phyloP scores from a whole-genome alignment of 2,888 invertebrate species.

The Chrysopilus asiliformis region DNA sequence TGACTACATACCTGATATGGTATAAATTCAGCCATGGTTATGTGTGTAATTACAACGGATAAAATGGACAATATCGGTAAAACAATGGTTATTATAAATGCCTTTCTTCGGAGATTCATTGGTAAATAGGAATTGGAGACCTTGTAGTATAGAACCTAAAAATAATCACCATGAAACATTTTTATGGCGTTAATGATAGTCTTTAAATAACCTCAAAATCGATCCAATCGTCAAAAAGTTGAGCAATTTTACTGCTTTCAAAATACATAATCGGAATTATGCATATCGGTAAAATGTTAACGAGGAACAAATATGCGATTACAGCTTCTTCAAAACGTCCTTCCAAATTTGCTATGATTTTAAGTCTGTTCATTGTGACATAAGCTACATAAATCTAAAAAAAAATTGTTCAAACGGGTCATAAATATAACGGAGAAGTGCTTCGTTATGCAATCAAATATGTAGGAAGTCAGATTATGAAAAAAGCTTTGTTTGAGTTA shows the following conservation, averaged over 20 bases:
- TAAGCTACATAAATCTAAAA: constrained; percentile 42
- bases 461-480: too few species aligned
- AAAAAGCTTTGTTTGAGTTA: too few species aligned
- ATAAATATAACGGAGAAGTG: too few species aligned
- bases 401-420: too few species aligned
- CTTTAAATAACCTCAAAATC: constrained; percentile 50
- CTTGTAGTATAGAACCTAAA: constrained; percentile 45
- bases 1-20: constrained; percentile 39
- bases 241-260: constrained; percentile 49
- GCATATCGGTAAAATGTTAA: constrained; percentile 52
- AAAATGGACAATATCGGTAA: constrained; percentile 48
- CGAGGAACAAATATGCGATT: constrained; percentile 59
- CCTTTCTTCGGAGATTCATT: constrained; percentile 44
- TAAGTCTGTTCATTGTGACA: constrained; percentile 47
- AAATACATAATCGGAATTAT: constrained; percentile 52
- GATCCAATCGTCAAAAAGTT: constrained; percentile 48
- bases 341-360: constrained; percentile 45
- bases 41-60: constrained; percentile 52
- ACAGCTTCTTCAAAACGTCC: constrained; percentile 63
- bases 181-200: background rate
- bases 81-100: constrained; percentile 42
- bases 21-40: constrained; percentile 56
- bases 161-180: constrained; percentile 15
- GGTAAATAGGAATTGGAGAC: constrained; percentile 45
- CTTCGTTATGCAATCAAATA: too few species aligned